Conservation (phyloP, 2,113 vertebrate genomes). For the Gadus macrocephalus region DNA sequence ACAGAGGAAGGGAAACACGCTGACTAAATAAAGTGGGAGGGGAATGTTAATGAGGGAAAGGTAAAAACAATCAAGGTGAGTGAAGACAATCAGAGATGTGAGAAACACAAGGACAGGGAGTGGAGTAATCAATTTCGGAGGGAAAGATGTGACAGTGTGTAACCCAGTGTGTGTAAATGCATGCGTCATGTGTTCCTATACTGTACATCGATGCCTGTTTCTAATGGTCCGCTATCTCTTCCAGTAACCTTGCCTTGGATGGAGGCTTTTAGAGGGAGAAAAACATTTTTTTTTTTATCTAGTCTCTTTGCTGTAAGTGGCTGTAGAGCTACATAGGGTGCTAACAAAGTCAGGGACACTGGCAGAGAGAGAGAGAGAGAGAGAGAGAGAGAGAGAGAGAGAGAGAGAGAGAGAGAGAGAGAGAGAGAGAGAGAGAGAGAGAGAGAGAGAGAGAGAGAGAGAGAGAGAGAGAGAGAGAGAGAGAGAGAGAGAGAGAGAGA, state of each 20-base stretch:
- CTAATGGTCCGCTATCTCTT: conserved; percentile 3
- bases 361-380: not conserved
- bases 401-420: not conserved
- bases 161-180: no score
- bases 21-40: no score
- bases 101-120: no score
- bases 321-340: not conserved
- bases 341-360: not conserved
- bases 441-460: not conserved
- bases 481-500: not conserved
- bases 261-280: conserved; percentile 35
- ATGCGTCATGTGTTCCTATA: no score
- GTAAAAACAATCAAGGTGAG: no score
- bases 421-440: not conserved
- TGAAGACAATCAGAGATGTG: no score
- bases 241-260: conserved; percentile 10
- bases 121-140: no score
- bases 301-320: conserved; percentile 9
- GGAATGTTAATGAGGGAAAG: no score
- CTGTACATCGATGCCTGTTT: not conserved
- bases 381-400: not conserved
- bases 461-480: not conserved
- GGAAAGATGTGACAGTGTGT: no score
- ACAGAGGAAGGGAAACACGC: no score
- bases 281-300: conserved; percentile 30